A percentile compares a stretch with the other conserved stretches of the same genome.
phyloP scores from a whole-genome alignment of 2,797 vertebrate species.

The Philypnodon macrostomus region DNA sequence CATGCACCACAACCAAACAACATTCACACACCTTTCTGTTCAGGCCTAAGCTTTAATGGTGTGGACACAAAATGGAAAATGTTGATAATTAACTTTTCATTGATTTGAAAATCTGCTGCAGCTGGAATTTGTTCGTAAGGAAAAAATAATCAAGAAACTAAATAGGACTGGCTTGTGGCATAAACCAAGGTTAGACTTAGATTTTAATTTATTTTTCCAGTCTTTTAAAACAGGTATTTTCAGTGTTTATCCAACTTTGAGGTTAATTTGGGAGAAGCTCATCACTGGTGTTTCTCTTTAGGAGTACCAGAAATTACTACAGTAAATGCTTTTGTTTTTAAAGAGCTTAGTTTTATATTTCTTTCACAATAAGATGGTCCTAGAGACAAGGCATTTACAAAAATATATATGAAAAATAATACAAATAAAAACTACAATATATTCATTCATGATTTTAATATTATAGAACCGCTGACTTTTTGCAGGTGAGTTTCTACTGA shows the following conservation, averaged over 20 bases:
- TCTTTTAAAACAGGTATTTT: not conserved
- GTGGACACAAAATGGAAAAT: constrained; percentile 21
- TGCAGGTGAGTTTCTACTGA: too few relatives aligned
- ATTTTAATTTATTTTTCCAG: constrained; percentile 2
- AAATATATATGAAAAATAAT: too few relatives aligned
- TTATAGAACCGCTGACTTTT: too few relatives aligned
- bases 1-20: not conserved
- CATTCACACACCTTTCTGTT: constrained; percentile 1
- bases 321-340: not conserved
- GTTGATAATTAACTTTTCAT: constrained; percentile 29
- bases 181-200: not conserved
- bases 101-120: constrained; percentile 38
- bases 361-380: not conserved
- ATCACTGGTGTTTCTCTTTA: not conserved
- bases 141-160: not conserved
- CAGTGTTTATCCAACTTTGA: not conserved
- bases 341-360: not conserved
- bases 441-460: too few relatives aligned
- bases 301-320: not conserved
- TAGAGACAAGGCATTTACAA: not conserved
- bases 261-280: not conserved
- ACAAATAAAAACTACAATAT: too few relatives aligned
- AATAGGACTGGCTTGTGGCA: not conserved
- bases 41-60: constrained; percentile 4
- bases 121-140: constrained; percentile 17